Base-by-base conservation (phyloP, 2,113 vertebrate species). In the Pseudopipra pipra region DNA sequence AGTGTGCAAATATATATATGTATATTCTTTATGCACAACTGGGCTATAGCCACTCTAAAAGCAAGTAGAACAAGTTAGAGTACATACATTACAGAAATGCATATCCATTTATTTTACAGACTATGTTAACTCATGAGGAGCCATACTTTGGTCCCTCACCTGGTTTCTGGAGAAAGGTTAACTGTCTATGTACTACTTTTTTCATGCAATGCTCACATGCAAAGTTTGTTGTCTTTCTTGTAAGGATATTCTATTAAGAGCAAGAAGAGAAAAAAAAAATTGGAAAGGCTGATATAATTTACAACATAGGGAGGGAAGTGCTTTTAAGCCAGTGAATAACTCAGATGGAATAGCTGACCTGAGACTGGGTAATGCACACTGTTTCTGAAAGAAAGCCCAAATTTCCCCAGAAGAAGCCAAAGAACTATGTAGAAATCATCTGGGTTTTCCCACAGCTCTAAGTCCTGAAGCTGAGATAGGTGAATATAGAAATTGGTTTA, bases 311-410 rank as follows among this genome's bases (percentile, higher is more conserved):
- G 39, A 55, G 49, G 41, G 18, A 63, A 89, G 90, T 91, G 59
- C 83, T 95, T 97, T 96, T 86, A 92, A 94, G 51, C 61, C 71
- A 92, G 79, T 12, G 18, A 30, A 52, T 87, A 66, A 43, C 37
- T 89, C 55, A 82, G 77, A 15, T 90, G 44, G 83, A 95, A 88
- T 33, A 76, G 37, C 75, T 92, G 96, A 93, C 89, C 91, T 68
- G 66, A 81, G 39, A 11, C 39, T 61, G 41, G 43, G 25, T 31
- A 71, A 74, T 70, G 54, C 47, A 52, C 43, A 14, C 19, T n/a
- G 54, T 74, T 90, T 65, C 56, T 77, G 31, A 95, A 87, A 91
- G 84, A 85, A 95, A 96, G 46, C 35, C 86, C n/a, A 31, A 17
- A 82, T 33, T 95, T 92, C n/a, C 78, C 68, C 71, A 49, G 51